phyloP scores from a whole-genome alignment of 2,797 vertebrate species.

The Sternarchorhynchus goeldii region DNA sequence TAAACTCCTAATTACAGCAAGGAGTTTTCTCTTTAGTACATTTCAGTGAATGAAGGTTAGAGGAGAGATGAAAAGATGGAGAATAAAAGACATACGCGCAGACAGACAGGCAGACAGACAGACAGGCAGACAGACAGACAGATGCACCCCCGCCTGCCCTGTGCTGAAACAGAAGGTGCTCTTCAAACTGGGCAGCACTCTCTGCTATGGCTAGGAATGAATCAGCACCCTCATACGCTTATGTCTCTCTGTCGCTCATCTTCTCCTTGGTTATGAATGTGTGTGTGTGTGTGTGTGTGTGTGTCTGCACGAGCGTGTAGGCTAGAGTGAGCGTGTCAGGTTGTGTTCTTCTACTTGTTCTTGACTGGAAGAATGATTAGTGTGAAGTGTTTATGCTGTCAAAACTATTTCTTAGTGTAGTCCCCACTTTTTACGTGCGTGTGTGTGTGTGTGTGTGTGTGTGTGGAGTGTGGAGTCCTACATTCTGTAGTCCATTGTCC shows the following conservation, averaged over 20 bases:
- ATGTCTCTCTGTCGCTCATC: no score
- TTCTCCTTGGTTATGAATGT: no score
- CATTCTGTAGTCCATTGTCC: no score
- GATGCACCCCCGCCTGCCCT: background rate
- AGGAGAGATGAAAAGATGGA: no score
- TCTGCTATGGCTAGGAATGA: no score
- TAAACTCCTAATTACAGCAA: no score
- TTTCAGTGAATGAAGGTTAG: conserved; percentile 34
- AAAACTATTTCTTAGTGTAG: background rate
- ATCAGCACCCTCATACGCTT: no score
- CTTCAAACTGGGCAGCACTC: no score
- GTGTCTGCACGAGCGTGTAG: background rate
- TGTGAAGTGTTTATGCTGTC: conserved; percentile 4
- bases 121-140: background rate
- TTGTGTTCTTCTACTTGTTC: background rate
- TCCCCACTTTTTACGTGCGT: background rate
- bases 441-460: background rate
- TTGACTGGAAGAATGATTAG: background rate
- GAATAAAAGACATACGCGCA: background rate
- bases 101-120: conserved; percentile 26
- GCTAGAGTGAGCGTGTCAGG: background rate
- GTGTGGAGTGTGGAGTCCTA: background rate
- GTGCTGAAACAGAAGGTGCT: no score
- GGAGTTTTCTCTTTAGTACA: no score
- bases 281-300: background rate